Conservation (phyloP, 2,888 invertebrate species). For the Ochropleura leucogaster region DNA sequence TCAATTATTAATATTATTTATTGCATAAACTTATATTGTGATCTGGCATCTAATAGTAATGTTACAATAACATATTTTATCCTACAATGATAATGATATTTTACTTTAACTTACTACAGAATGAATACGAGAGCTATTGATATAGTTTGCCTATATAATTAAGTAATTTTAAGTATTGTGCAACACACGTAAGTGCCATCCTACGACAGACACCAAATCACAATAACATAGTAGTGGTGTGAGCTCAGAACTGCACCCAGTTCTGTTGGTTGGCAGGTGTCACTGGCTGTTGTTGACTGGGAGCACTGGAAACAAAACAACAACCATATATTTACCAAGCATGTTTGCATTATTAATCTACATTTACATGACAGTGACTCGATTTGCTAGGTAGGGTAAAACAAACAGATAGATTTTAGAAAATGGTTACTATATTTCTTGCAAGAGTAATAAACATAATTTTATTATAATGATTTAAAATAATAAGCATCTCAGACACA, state of each 20-base stretch:
- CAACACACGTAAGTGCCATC: constrained; percentile 75
- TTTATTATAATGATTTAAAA: too few relatives aligned
- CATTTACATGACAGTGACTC: background rate
- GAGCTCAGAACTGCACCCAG: constrained; percentile 87
- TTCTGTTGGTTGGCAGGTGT: constrained; percentile 87
- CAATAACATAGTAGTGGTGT: constrained; percentile 68
- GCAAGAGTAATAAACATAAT: background rate
- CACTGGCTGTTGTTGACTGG: constrained; percentile 80
- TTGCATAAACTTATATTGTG: constrained; percentile 75
- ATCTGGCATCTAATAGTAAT: constrained; percentile 74
- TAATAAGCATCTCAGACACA: background rate
- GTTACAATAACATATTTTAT: constrained; percentile 49
- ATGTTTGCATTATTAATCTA: constrained; percentile 5
- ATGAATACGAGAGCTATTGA: constrained; percentile 67
- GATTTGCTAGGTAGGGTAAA: background rate
- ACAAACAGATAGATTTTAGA: background rate
- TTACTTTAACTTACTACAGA: constrained; percentile 65
- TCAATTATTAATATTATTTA: constrained; percentile 72
- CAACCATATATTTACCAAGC: constrained; percentile 7
- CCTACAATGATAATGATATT: constrained; percentile 64
- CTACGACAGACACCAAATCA: constrained; percentile 79
- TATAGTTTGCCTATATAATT: constrained; percentile 77
- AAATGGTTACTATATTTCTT: background rate
- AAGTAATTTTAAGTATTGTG: constrained; percentile 87
- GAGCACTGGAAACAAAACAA: constrained; percentile 73